Percentiles rank a stretch among this genome's conserved stretches.
phyloP scores from a whole-genome alignment of 2,888 invertebrate genomes.

The Leucania comma region DNA sequence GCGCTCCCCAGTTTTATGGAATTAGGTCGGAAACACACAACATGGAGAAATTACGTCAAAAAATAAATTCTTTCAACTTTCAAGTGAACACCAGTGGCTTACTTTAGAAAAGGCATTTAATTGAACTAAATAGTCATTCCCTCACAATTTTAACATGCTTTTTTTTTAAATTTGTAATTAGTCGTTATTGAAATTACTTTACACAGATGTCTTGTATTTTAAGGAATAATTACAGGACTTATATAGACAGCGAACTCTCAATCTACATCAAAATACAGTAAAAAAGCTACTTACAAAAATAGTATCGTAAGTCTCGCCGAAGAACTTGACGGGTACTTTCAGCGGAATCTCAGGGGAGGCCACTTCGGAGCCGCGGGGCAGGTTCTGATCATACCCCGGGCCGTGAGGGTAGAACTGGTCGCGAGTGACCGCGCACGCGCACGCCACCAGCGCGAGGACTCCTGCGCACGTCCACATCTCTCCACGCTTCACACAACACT shows the following conservation, averaged over 20 bases:
- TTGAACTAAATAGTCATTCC: too few relatives aligned
- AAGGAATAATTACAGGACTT: background rate
- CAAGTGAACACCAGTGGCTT: too few relatives aligned
- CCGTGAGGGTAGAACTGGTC: conserved; percentile 92
- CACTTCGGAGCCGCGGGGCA: conserved; percentile 91
- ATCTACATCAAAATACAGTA: background rate
- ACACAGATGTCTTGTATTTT: background rate
- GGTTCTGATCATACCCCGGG: conserved; percentile 86
- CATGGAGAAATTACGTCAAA: background rate
- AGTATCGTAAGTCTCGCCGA: conserved; percentile 93
- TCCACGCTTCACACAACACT: conserved; percentile 72
- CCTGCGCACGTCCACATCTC: conserved; percentile 86
- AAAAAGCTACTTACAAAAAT: conserved; percentile 94
- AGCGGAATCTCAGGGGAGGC: conserved; percentile 92
- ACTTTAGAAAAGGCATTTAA: too few relatives aligned
- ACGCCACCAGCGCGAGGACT: conserved; percentile 76
- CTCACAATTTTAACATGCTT: too few relatives aligned
- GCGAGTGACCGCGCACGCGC: conserved; percentile 85
- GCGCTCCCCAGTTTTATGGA: background rate
- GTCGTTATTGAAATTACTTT: too few relatives aligned
- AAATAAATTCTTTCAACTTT: background rate
- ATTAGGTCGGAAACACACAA: conserved; percentile 12
- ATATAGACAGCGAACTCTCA: background rate
- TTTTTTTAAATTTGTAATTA: too few relatives aligned
- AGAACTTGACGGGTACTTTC: conserved; percentile 94